Base-by-base conservation (phyloP, 2,888 invertebrate species). In the Drosophila bunnanda region DNA sequence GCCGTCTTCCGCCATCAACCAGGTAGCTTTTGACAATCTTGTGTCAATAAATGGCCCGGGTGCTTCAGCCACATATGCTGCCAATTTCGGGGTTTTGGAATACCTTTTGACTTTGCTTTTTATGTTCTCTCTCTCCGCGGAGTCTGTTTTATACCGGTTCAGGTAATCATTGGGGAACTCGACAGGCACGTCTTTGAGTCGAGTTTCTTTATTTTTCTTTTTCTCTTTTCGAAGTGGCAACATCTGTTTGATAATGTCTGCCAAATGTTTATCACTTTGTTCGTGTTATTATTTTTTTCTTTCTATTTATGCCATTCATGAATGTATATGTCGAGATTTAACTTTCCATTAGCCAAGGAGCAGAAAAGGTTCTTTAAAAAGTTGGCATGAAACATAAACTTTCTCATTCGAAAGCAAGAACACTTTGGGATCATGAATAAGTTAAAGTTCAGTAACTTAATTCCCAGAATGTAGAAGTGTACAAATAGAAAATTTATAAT, bases 21-120 rank as follows among this genome's bases (percentile, higher is more conserved):
- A 71, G 71, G 62, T 72, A 62, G 53, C 46, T 54, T 64, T 62
- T 70, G 71, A 65, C 75, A 81, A 77, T 71, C 77, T 79, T 74
- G 38, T 83, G 73, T 69, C 81, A 74, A 80, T 86, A 71, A 80
- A 76, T 56, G 72, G 53, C 57, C 38, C 38, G 64, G 50, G 28
- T 64, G 61, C 56, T 59, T 67, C 59, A 56, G 74, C 56, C 59
- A 78, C 88, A 87, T 82, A 82, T 82, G 82, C 73, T 82, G 69
- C 80, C 85, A 84, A 66, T 87, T 77, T 56, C 60, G 66, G 61
- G 71, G 43, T 52, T 34, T 52, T 71, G 50, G 70, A 38, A 55
- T 71, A 70, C 54, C 53, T 70, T 57, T 70, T 64, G 73, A 53
- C 71, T 71, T 72, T 10, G 55, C 64, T 30, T 71, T 65, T 57